Base-by-base conservation (phyloP, 2,888 invertebrate species). In the Harmothoe impar region DNA sequence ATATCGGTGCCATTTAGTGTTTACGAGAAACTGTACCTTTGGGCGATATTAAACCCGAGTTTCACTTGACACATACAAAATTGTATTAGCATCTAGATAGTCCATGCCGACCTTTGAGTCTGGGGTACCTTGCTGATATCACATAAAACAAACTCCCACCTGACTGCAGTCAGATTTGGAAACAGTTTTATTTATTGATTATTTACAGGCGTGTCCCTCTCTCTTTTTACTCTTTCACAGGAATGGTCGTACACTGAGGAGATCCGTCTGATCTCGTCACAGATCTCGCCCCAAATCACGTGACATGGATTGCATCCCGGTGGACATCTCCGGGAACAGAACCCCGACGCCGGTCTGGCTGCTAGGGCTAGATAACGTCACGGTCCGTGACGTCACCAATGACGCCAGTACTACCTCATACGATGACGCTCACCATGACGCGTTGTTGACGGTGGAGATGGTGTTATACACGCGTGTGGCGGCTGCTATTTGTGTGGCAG, bases 401-500 rank as follows among this genome's bases (percentile, higher is more conserved):
- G 35, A 81, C 33, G 35, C n/a, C n/a, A 81, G 33, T 23, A 81
- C 81, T 33, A 17, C 23, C 35, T 23, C 81, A 17, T 81, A 33
- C 15, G 15, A 35, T 33, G 29, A 25, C n/a, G 29, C 7, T 1
- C 72, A 25, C 72, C 15, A 35, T 15, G 81, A 81, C 81, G 0
- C 43, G 33, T 35, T 86, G 86, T 1, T 54, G 52, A 29, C 54
- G 20, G 31, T 86, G 31, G 86, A 86, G 86, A 86, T 86, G 86
- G 29, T 29, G 29, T 43, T 91, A 31, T 85, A 85, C 20, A 89
- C 89, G 25, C 35, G 68, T 78, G 88, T 92, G 62, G 96, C 97
- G 77, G 95, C 97, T 93, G 97, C 97, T 91, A 96, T 98, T 94
- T 92, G 91, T 81, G 93, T 92, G 0, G 93, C 95, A 88, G 95